Conservation (phyloP, 2,113 vertebrate species). For the Siphamia tubifer region DNA sequence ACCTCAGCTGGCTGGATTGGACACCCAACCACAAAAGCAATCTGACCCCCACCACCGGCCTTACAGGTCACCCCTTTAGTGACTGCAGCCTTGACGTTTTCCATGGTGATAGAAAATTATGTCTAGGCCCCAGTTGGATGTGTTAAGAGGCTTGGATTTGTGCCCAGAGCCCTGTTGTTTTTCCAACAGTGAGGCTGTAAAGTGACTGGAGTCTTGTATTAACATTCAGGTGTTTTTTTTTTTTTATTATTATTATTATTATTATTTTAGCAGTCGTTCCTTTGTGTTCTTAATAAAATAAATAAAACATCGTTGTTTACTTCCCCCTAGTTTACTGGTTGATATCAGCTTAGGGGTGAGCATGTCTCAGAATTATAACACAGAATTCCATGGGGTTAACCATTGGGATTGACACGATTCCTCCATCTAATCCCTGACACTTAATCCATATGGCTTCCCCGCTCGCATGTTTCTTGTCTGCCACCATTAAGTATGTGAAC, state of each 20-base stretch:
- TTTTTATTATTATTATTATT: too few relatives aligned
- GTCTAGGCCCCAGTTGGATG: background rate
- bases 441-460: slow-evolving; percentile 15
- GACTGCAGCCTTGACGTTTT: slow-evolving; percentile 53
- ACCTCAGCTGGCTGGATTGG: slow-evolving; percentile 50
- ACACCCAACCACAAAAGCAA: slow-evolving; percentile 56
- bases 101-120: slow-evolving; percentile 56
- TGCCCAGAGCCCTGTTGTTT: slow-evolving; percentile 4
- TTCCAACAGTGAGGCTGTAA: slow-evolving; percentile 21
- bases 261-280: background rate
- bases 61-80: slow-evolving; percentile 51
- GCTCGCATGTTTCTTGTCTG: slow-evolving; percentile 7
- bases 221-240: background rate
- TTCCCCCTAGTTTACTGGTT: background rate
- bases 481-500: background rate
- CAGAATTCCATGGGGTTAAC: slow-evolving; percentile 7
- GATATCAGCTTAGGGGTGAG: background rate
- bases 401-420: background rate
- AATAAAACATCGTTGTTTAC: background rate
- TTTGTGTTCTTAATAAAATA: background rate
- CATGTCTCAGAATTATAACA: slow-evolving; percentile 11
- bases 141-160: slow-evolving; percentile 32
- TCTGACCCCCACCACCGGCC: slow-evolving; percentile 57
- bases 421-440: slow-evolving; percentile 18
- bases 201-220: background rate